Conservation (phyloP, 2,888 invertebrate genomes). For the Sepiola atlantica region DNA sequence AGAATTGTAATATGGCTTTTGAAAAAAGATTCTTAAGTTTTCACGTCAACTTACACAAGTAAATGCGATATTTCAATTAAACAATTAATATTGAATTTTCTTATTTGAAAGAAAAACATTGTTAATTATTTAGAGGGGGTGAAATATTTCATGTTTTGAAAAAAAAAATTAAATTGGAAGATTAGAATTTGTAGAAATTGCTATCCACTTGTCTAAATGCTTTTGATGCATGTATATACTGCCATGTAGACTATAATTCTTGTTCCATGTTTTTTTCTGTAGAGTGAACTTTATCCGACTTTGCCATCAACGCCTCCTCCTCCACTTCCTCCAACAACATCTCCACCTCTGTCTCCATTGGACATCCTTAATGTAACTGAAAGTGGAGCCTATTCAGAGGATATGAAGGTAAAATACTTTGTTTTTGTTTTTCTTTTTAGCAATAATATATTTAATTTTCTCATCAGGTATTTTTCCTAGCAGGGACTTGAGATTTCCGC, state of each 20-base stretch:
- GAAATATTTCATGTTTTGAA: neutral
- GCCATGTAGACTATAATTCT: neutral
- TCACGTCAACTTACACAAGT: neutral
- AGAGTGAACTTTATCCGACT: constrained; percentile 33
- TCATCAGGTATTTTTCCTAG: neutral
- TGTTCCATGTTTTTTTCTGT: neutral
- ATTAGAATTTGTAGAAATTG: neutral
- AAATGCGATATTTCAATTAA: no score
- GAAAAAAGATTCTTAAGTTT: neutral
- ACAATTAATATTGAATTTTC: no score
- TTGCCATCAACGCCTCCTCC: constrained; percentile 46
- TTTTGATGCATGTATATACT: neutral
- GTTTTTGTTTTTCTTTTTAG: neutral
- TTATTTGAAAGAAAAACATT: no score
- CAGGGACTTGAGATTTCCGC: no score
- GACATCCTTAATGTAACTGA: neutral
- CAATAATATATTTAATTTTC: neutral
- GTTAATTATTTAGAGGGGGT: neutral
- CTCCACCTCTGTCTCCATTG: neutral
- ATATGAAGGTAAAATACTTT: constrained; percentile 35
- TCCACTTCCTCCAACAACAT: constrained; percentile 44
- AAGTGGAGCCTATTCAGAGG: neutral
- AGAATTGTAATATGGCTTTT: neutral
- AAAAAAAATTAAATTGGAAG: neutral
- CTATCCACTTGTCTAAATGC: neutral